Percentiles rank a stretch among this genome's conserved stretches.
phyloP scores from a whole-genome alignment of 1,140 invertebrate genomes.

The Scaptomyza montana region DNA sequence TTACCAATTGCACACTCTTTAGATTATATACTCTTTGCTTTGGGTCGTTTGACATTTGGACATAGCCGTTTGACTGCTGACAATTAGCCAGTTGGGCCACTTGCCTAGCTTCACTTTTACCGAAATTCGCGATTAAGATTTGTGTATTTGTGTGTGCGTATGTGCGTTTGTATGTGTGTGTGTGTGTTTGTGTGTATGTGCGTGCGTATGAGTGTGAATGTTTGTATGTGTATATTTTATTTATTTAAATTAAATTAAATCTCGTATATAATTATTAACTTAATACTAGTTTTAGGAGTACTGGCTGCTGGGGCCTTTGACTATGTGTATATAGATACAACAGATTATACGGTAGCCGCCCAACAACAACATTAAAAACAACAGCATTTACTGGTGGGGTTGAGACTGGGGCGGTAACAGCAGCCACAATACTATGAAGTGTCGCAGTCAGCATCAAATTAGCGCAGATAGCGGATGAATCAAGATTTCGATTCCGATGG shows the following conservation, averaged over 20 bases:
- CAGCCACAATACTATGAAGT: not conserved
- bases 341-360: constrained; percentile 34
- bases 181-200: not conserved
- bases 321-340: constrained; percentile 1
- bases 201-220: not conserved
- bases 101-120: constrained; percentile 3
- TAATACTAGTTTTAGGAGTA: no score
- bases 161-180: constrained; percentile 4
- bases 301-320: no score
- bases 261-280: no score
- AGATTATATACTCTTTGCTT: no score
- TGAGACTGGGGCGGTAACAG: not conserved
- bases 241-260: no score
- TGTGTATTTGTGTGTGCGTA: not conserved
- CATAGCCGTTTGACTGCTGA: constrained; percentile 21
- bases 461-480: constrained; percentile 38
- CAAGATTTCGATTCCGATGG: constrained; percentile 2
- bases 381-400: not conserved
- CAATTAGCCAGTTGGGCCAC: constrained; percentile 20
- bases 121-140: not conserved
- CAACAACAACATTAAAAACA: no score
- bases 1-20: no score
- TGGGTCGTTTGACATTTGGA: constrained; percentile 13
- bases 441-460: constrained; percentile 33
- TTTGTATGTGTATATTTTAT: not conserved